Conservation (phyloP, 2,113 vertebrate genomes). For the Burhinus bistriatus region DNA sequence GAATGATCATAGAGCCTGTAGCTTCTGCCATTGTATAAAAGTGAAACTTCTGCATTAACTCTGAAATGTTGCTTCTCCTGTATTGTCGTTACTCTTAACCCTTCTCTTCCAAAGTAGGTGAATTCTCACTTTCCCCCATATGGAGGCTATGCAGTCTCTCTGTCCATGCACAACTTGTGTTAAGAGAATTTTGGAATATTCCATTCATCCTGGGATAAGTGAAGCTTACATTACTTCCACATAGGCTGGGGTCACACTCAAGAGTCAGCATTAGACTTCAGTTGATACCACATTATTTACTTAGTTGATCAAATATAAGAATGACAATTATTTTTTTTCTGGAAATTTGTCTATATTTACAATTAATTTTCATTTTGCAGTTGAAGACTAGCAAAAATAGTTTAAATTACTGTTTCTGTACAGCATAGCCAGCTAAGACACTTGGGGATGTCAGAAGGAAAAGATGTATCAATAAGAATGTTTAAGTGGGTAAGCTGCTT, state of each 20-base stretch:
- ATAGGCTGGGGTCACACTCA: neutral
- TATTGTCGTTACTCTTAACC: neutral
- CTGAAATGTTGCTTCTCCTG: neutral
- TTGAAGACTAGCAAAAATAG: neutral
- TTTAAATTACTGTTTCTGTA: neutral
- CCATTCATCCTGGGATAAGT: neutral
- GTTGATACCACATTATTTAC: neutral
- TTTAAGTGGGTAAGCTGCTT: neutral
- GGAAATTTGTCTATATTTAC: neutral
- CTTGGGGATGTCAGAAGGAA: neutral
- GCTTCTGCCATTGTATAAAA: neutral
- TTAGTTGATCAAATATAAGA: neutral
- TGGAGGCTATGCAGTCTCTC: neutral
- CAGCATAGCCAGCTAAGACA: neutral
- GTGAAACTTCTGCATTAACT: neutral
- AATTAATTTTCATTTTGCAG: neutral
- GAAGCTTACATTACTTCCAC: neutral
- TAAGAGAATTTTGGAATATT: neutral
- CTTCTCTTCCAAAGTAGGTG: neutral
- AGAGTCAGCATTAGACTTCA: neutral
- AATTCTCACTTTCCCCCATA: neutral
- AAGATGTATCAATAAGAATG: neutral
- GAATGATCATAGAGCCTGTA: neutral
- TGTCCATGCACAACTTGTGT: neutral
- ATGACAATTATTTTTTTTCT: neutral